phyloP scores from a whole-genome alignment of 2,113 vertebrate species.

The Nerophis lumbriciformis region DNA sequence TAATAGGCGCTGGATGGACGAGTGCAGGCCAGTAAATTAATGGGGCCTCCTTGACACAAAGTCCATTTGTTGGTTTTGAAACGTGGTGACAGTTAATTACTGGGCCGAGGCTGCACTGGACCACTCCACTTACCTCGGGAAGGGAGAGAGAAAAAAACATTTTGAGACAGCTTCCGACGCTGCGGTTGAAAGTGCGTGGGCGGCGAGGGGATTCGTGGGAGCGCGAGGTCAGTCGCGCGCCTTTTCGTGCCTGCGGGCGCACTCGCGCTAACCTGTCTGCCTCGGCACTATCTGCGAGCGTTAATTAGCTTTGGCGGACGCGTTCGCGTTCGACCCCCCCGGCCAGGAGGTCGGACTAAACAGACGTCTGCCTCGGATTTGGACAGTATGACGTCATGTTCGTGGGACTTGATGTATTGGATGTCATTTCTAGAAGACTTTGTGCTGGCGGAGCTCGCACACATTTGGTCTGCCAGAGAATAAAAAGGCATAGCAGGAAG shows the following conservation, averaged over 20 bases:
- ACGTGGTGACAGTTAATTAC: conserved; percentile 72
- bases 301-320: background rate
- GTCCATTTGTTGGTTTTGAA: conserved; percentile 72
- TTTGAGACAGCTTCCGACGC: conserved; percentile 36
- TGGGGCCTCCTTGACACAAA: conserved; percentile 64
- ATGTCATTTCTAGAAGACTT: too few relatives aligned
- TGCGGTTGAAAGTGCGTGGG: conserved; percentile 29
- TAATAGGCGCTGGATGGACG: conserved; percentile 57
- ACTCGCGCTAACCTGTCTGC: background rate
- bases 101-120: conserved; percentile 50
- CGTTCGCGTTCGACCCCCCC: background rate
- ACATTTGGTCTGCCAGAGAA: too few relatives aligned
- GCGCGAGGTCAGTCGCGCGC: background rate
- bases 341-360: too few relatives aligned
- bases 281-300: background rate
- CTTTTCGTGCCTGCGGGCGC: background rate
- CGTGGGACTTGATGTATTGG: too few relatives aligned
- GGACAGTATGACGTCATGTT: too few relatives aligned
- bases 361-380: too few relatives aligned
- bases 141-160: conserved; percentile 49
- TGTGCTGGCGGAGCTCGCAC: too few relatives aligned
- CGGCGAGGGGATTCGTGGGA: conserved; percentile 3
- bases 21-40: conserved; percentile 62
- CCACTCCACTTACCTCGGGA: conserved; percentile 45
- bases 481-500: too few relatives aligned